A percentile compares a stretch with the other conserved stretches of the same genome.
These are phyloP conservation scores for Plectus sambesii DNA, from an alignment of 1,140 invertebrate genomes.

Conservation along the genomic window DNA sequence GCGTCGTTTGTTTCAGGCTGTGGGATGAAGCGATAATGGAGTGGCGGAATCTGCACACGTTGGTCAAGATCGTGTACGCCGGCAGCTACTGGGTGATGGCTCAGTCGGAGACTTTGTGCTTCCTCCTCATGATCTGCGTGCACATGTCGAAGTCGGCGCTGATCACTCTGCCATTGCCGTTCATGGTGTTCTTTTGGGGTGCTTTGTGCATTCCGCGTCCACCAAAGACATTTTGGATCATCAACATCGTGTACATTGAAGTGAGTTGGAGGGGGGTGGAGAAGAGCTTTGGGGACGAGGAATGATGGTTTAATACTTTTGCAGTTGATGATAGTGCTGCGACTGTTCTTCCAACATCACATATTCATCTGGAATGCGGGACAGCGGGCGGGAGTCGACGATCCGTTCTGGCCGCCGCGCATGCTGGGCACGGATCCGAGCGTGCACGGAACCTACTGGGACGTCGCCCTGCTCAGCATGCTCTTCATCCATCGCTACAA, in stretches of 20 bases:
- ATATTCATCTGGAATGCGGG: too few species aligned
- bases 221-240: slow-evolving; percentile 91
- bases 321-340: slow-evolving; percentile 77
- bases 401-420: slow-evolving; percentile 64
- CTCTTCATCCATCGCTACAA: slow-evolving; percentile 91
- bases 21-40: too few species aligned
- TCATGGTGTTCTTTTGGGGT: slow-evolving; percentile 93
- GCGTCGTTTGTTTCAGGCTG: too few species aligned
- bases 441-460: slow-evolving; percentile 67
- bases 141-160: slow-evolving; percentile 83
- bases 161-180: slow-evolving; percentile 61
- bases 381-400: too few species aligned
- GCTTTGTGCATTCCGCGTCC: slow-evolving; percentile 82
- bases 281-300: too few species aligned
- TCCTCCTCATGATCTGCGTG: slow-evolving; percentile 85
- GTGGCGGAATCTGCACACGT: too few species aligned
- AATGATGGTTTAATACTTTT: background rate
- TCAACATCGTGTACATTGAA: slow-evolving; percentile 82
- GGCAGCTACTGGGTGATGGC: slow-evolving; percentile 63
- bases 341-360: too few species aligned
- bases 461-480: slow-evolving; percentile 75
- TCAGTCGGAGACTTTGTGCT: slow-evolving; percentile 82
- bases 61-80: too few species aligned
- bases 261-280: too few species aligned
- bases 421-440: slow-evolving; percentile 79